Conservation (phyloP, 2,113 vertebrate species). For the Setophaga coronata region DNA sequence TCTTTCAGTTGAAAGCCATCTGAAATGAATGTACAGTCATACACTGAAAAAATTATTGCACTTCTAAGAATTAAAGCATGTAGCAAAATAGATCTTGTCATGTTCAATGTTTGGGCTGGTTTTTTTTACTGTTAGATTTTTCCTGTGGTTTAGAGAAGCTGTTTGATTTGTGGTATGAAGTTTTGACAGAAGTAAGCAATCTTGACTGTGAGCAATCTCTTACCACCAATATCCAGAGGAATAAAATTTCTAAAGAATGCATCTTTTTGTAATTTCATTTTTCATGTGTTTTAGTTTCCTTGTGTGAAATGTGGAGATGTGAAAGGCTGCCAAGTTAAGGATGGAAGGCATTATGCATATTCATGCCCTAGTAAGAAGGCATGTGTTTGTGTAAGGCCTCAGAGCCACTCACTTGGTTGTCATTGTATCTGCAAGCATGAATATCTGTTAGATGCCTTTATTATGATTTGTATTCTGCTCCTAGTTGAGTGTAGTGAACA, state of each 20-base stretch:
- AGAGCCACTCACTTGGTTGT: neutral
- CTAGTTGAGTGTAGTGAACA: neutral
- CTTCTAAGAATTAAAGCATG: neutral
- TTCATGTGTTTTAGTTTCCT: neutral
- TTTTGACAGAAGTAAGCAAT: neutral
- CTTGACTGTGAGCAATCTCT: neutral
- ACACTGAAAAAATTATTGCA: neutral
- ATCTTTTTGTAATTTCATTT: neutral
- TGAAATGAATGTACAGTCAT: neutral
- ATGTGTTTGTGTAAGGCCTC: neutral
- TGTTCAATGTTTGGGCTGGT: neutral
- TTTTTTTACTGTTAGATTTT: neutral
- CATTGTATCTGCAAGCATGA: neutral
- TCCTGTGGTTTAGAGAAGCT: neutral
- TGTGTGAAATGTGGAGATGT: neutral
- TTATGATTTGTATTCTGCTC: neutral
- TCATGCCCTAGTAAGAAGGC: neutral
- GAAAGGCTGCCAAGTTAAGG: neutral
- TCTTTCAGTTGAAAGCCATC: neutral
- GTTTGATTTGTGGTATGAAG: neutral
- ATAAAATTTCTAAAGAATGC: neutral
- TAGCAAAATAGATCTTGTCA: neutral
- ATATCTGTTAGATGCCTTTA: neutral
- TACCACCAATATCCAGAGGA: neutral
- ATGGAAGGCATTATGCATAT: neutral